Evolutionary conservation across 92 coral and sea anemone species (phyloP).

Genomic region (Desmophyllum pertusum): DNA sequence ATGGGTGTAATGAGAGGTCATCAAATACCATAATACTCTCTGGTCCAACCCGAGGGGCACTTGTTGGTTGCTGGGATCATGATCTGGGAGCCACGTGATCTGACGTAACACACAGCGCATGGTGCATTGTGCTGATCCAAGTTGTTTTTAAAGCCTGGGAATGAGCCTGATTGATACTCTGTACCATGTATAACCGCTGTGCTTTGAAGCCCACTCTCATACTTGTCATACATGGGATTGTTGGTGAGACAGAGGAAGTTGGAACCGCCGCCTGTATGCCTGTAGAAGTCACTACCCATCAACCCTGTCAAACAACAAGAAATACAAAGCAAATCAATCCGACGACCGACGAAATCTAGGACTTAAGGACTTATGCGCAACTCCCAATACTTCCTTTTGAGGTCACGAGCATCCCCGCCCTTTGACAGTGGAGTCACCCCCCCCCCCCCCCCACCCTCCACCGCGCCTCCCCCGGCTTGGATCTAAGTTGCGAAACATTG

Average conservation of each 20-base stretch:
- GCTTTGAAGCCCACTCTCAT: conserved; percentile 18
- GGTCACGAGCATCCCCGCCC: too few species aligned
- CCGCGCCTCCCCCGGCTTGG: too few species aligned
- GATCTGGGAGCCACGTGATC: conserved; percentile 62
- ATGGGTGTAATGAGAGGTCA: conserved; percentile 60
- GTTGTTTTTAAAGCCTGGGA: conserved; percentile 33
- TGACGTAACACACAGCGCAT: conserved; percentile 74
- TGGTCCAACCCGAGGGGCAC: conserved; percentile 83
- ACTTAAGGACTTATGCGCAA: too few species aligned
- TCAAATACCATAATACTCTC: conserved; percentile 79
- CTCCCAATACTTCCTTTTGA: too few species aligned
- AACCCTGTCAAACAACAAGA: conserved; percentile 30
- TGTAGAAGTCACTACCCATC: conserved; percentile 36
- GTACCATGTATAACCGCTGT: conserved; percentile 48
- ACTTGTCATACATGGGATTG: conserved; percentile 42
- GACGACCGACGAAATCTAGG: too few species aligned
- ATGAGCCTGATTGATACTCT: conserved; percentile 65
- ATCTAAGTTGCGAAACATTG: too few species aligned
- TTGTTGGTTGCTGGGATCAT: conserved; percentile 79
- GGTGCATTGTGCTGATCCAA: conserved; percentile 67
- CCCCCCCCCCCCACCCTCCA: too few species aligned
- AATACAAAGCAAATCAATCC: too few species aligned
- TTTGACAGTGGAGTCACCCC: too few species aligned
- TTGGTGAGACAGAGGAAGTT: conserved; percentile 52
- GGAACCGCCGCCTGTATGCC: conserved; percentile 41